Evolutionary conservation across 1,140 invertebrate genomes (phyloP), one percentile per base, ranked within the genome.

Genomic region (Megalonaias nervosa): DNA sequence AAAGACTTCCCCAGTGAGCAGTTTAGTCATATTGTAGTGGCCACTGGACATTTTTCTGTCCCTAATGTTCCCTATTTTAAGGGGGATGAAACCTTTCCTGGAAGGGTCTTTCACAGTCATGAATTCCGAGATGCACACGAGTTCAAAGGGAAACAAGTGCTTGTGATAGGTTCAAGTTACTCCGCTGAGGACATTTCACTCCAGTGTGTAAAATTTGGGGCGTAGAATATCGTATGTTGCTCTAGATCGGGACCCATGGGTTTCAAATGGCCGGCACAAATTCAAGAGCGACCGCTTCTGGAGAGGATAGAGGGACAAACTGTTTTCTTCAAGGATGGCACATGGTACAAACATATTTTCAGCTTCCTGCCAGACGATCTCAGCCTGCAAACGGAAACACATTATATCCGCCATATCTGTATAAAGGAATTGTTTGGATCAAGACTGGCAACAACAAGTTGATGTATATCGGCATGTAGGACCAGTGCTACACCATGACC

Each of bases 301-400:
- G 56, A 71, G 21, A 67, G 67, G n/a, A 64, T 81, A 19, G 38
- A 69, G 12, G 65, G 64, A 4, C 75, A 79, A 15, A 65, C 13
- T 6, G 67, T 73, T 14, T 58, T 76, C n/a, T 81, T 81, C 57
- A 75, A 71, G 66, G 80, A 81, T 26, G 76, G 80, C 13, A 79
- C 73, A 55, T 73, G 74, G 9, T 81, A 81, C 64, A 9, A 61
- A 38, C 74, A 73, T 38, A 16, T 60, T 1, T 81, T 75, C 61
- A 73, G 69, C 2, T 81, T 72, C 56, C 19, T 81, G 31, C 61
- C 65, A 16, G 74, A 76, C 12, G 60, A 57, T 3, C 61, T 81
- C 4, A 64, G 80, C 11, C 57, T 81, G n/a, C 61, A 68, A 16
- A 68, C 75, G 2, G 48, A 0, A 55, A 62, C 6, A 62, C 67